These are phyloP conservation scores for Aegotheles bennettii DNA, from an alignment of 2,113 vertebrate species.

Conservation along the genomic window DNA sequence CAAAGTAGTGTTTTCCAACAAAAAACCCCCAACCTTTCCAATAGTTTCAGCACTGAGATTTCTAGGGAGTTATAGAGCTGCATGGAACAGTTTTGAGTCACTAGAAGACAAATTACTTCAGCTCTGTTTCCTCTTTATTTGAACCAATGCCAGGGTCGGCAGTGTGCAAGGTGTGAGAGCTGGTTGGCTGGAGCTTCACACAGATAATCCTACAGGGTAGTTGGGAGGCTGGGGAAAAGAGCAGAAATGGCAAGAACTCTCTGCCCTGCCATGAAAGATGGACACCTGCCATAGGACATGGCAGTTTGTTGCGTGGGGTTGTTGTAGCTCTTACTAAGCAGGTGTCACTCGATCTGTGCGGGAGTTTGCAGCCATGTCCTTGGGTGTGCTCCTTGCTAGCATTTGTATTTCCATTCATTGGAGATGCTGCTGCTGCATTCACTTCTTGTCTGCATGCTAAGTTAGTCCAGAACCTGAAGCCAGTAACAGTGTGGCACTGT, in stretches of 20 bases:
- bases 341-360: not conserved
- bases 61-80: not conserved
- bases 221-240: not conserved
- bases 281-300: not conserved
- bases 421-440: not conserved
- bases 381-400: not conserved
- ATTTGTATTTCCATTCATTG: not conserved
- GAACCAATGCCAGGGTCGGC: not conserved
- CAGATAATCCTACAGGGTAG: not conserved
- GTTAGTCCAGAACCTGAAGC: not conserved
- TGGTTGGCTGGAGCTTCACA: not conserved
- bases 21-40: fast-evolving
- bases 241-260: not conserved
- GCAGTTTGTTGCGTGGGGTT: not conserved
- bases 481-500: not conserved
- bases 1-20: not conserved
- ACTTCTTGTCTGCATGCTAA: not conserved
- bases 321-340: not conserved
- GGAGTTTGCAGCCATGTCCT: not conserved
- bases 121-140: not conserved
- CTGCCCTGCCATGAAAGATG: not conserved
- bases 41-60: not conserved
- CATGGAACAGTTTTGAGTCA: not conserved
- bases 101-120: not conserved
- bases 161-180: not conserved